These are phyloP conservation scores for Hydrotaea diabolus DNA, from an alignment of 2,888 invertebrate species.

Conservation along the genomic window DNA sequence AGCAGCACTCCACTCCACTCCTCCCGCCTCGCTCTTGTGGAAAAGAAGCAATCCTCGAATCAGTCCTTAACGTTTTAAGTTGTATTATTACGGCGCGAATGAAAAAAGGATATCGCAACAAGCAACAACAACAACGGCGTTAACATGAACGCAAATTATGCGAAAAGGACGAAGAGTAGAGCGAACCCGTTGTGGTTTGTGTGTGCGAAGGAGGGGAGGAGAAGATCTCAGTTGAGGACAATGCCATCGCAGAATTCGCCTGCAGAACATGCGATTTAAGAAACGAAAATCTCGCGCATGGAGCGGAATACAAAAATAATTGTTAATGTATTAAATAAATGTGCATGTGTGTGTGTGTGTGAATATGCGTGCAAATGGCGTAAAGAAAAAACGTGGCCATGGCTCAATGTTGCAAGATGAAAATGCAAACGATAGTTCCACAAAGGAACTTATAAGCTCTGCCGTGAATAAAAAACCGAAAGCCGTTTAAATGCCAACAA, in stretches of 20 bases:
- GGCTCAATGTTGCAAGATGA: slow-evolving; percentile 25
- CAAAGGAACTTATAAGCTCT: slow-evolving; percentile 57
- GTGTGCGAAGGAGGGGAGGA: slow-evolving; percentile 16
- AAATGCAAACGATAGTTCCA: slow-evolving; percentile 27
- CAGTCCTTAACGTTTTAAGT: slow-evolving; percentile 48
- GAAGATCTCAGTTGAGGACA: slow-evolving; percentile 46
- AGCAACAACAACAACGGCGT: slow-evolving; percentile 25
- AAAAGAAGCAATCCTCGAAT: background rate
- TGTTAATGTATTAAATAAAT: slow-evolving; percentile 64
- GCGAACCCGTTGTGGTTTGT: slow-evolving; percentile 47
- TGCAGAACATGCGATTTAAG: background rate
- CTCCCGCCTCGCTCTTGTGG: background rate
- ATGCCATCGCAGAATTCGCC: slow-evolving; percentile 71
- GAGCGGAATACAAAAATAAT: slow-evolving; percentile 66
- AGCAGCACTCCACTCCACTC: slow-evolving; percentile 23
- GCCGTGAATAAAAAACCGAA: slow-evolving; percentile 32
- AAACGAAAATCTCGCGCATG: slow-evolving; percentile 41
- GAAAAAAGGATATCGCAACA: slow-evolving; percentile 36
- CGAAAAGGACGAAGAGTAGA: background rate
- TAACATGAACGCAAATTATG: slow-evolving; percentile 31
- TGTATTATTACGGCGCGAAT: slow-evolving; percentile 37
- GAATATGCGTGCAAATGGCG: background rate
- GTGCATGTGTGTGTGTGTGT: slow-evolving; percentile 12
- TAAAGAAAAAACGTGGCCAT: background rate
- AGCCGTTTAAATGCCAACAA: slow-evolving; percentile 60